Base-by-base conservation (phyloP, 2,888 invertebrate species). In the Ophion ellenae region DNA sequence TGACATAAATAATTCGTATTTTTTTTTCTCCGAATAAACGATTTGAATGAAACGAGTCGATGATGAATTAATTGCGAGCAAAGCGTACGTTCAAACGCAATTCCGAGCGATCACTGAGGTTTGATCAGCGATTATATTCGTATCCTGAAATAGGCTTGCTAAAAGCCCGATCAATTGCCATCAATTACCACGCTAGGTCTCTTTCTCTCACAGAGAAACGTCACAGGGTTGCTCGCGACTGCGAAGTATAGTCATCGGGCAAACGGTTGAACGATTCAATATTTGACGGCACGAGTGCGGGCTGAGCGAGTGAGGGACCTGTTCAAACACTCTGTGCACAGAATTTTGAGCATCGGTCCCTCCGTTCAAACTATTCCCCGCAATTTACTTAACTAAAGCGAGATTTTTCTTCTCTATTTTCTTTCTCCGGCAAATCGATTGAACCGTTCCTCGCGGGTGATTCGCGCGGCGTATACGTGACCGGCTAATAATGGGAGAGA, bases 21-120 rank as follows among this genome's bases (percentile, higher is more conserved):
- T 81, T 93, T 93, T 92, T 92, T 92, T 6, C 24, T 14, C 47
- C 14, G 91, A 92, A 92, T 92, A 92, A 93, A 92, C 89, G 87
- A 88, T 90, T 86, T 85, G 74, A 88, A 83, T 80, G 28, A 82
- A 78, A 71, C 32, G 17, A 57, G 0, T 17, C n/a, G 53, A 57
- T 11, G 11, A 20, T 32, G 32, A 14, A 45, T 20, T 70, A 59
- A 24, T 47, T 47, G 47, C 47, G 14, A 7, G 40, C 40, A 7
- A 7, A 40, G 47, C 47, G 47, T 11, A 47, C 47, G 2, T 6
- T 24, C 32, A n/a, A n/a, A 67, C 40, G n/a, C 45, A 45, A 24
- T 28, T 53, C 6, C 53, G 53, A 53, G 4, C 28, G 47, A 45
- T 14, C n/a, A 45, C 20, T 45, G 10, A 24, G 63, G 17, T 40